Base-by-base conservation (phyloP, 2,888 invertebrate species). In the Ophioninae sp. region DNA sequence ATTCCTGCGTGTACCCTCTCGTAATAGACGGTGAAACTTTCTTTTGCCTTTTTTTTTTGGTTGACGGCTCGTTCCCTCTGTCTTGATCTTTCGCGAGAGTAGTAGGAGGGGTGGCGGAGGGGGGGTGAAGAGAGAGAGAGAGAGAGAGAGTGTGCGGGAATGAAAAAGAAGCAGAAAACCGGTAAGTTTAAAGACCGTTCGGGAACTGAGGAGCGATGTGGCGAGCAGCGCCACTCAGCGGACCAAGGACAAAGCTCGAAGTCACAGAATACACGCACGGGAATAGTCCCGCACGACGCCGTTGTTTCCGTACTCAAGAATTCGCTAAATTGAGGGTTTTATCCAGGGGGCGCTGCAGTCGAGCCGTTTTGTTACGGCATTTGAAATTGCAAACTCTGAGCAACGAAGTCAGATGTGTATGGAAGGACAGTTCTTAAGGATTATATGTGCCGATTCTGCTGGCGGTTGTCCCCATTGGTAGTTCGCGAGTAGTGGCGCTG, bases 111-210 rank as follows among this genome's bases (percentile, higher is more conserved):
- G n/a, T n/a, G n/a, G n/a, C n/a, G n/a, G n/a, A n/a, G n/a, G n/a
- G n/a, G n/a, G n/a, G n/a, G n/a, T n/a, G n/a, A 61, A 65, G 62
- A 50, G 64, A 30, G 70, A 79, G 84, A 50, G 70, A 41, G 50
- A n/a, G 62, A 78, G 59, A 57, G 68, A 65, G 64, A 75, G 65
- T 23, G 75, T 72, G 56, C 41, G 56, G 64, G 76, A 30, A 80
- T 50, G 73, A 80, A 79, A 59, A 79, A 65, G 79, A 69, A 57
- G 69, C 62, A 69, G 75, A 78, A 73, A 85, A 82, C 85, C 83
- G 83, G 85, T 86, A 84, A 81, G 76, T 86, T 85, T 85, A 86
- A 86, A 86, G 86, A 86, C 81, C 86, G 85, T 74, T 72, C 72
- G 73, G 72, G 78, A 73, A 73, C 72, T 72, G 81, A 41, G 65